Evolutionary conservation across 1,140 invertebrate species (phyloP).

Genomic region (Zaprionus taronus): DNA sequence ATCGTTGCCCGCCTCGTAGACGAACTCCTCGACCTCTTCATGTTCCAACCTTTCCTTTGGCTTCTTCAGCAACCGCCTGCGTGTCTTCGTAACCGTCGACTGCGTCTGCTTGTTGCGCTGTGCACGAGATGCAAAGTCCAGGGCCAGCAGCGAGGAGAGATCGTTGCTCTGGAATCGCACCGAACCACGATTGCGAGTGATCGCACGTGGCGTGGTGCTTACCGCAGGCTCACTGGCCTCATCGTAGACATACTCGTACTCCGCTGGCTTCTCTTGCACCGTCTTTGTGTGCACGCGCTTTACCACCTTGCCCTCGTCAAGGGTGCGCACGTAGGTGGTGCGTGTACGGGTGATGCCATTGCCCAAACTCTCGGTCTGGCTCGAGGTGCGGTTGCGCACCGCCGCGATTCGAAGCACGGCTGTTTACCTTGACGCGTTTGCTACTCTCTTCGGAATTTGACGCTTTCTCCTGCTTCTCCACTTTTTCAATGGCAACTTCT

Average conservation of each 20-base stretch:
- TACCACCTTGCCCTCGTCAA: constrained; percentile 60
- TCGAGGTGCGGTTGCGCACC: constrained; percentile 58
- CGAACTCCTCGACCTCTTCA: constrained; percentile 62
- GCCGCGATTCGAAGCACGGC: constrained; percentile 15
- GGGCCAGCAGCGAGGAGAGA: constrained; percentile 72
- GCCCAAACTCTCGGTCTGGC: constrained; percentile 55
- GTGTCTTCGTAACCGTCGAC: constrained; percentile 48
- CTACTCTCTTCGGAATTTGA: neutral
- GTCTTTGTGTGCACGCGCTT: constrained; percentile 71
- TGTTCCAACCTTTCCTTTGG: constrained; percentile 65
- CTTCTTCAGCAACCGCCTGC: constrained; percentile 64
- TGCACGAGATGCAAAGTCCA: constrained; percentile 61
- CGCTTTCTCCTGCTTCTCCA: neutral
- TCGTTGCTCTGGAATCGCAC: constrained; percentile 71
- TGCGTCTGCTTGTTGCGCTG: constrained; percentile 36
- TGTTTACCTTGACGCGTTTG: neutral
- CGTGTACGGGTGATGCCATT: constrained; percentile 67
- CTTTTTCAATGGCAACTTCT: neutral
- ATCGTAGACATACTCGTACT: constrained; percentile 74
- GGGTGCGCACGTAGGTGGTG: constrained; percentile 63
- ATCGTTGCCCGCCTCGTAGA: constrained; percentile 47
- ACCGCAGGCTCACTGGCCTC: constrained; percentile 44
- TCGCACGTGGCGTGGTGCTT: constrained; percentile 54
- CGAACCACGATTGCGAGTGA: constrained; percentile 69
- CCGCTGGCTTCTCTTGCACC: constrained; percentile 62